Percentiles rank a stretch among this genome's conserved stretches.
These are phyloP conservation scores for Pyrrhia umbra DNA, from an alignment of 2,888 invertebrate species.

Conservation along the genomic window DNA sequence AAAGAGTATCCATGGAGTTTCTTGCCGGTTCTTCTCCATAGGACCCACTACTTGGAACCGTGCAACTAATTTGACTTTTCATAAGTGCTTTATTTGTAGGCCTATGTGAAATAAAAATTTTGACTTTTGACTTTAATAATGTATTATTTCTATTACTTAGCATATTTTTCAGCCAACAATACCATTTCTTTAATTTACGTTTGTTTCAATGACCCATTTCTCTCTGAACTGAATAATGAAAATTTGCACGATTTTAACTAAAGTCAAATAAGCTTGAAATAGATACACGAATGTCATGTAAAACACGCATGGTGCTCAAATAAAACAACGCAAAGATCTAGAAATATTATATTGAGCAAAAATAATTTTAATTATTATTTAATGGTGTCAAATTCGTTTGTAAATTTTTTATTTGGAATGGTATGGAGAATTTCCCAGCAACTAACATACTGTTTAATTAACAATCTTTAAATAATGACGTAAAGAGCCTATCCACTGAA, in stretches of 20 bases:
- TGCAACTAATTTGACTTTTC: no score
- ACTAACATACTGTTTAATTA: constrained; percentile 12
- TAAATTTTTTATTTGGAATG: constrained; percentile 21
- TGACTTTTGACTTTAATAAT: neutral
- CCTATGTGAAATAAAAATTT: no score
- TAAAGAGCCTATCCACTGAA: neutral
- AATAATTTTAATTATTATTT: constrained; percentile 41
- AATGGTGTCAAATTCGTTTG: constrained; percentile 27
- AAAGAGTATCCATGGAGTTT: no score
- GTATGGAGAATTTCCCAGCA: constrained; percentile 28
- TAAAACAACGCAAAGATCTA: constrained; percentile 46
- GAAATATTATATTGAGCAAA: constrained; percentile 68
- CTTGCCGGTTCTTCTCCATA: no score
- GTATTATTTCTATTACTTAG: neutral
- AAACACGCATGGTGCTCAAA: constrained; percentile 14
- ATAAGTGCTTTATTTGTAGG: no score
- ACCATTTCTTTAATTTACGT: neutral
- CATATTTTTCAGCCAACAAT: no score
- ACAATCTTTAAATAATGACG: neutral
- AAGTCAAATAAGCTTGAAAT: constrained; percentile 38
- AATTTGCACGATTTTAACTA: neutral
- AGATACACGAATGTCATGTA: constrained; percentile 14
- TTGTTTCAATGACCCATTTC: neutral
- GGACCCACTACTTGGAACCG: no score
- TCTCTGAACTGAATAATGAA: neutral